phyloP scores from a whole-genome alignment of 2,113 vertebrate genomes.

The Hippocampus barbouri region DNA sequence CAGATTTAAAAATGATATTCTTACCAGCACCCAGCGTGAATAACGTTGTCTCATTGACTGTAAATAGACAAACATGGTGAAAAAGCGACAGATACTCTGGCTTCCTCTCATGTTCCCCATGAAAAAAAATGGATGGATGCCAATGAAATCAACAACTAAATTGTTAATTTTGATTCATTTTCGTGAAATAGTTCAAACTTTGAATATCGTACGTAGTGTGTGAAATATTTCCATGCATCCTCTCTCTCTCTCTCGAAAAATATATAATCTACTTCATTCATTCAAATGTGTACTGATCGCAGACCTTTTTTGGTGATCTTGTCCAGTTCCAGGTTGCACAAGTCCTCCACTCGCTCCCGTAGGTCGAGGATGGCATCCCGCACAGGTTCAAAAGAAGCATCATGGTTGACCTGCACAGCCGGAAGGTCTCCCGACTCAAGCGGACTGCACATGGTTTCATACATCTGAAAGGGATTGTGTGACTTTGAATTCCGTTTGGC shows the following conservation, averaged over 20 bases:
- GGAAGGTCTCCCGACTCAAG: conserved; percentile 59
- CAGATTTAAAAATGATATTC: neutral
- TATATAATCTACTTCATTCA: neutral
- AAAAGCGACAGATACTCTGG: neutral
- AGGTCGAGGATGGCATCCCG: conserved; percentile 56
- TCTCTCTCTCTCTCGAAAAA: too few relatives aligned
- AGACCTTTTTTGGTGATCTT: conserved; percentile 72
- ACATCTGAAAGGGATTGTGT: conserved; percentile 39
- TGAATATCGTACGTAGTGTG: neutral
- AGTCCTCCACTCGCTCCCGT: conserved; percentile 63
- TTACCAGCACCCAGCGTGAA: conserved; percentile 63
- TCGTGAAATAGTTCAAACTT: neutral
- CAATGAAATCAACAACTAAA: neutral
- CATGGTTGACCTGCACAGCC: conserved; percentile 49
- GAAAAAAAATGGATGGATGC: too few relatives aligned
- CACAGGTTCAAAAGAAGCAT: conserved; percentile 63
- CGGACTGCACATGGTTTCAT: conserved; percentile 57
- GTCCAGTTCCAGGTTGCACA: conserved; percentile 71
- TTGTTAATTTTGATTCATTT: neutral
- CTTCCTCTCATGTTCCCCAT: neutral
- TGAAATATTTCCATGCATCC: too few relatives aligned
- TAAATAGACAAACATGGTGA: conserved; percentile 15
- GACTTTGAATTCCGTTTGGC: too few relatives aligned
- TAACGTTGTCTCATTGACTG: conserved; percentile 65
- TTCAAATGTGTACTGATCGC: neutral